These are phyloP conservation scores for Axis porcinus DNA, from an alignment of 2,113 vertebrate genomes.

Conservation along the genomic window DNA sequence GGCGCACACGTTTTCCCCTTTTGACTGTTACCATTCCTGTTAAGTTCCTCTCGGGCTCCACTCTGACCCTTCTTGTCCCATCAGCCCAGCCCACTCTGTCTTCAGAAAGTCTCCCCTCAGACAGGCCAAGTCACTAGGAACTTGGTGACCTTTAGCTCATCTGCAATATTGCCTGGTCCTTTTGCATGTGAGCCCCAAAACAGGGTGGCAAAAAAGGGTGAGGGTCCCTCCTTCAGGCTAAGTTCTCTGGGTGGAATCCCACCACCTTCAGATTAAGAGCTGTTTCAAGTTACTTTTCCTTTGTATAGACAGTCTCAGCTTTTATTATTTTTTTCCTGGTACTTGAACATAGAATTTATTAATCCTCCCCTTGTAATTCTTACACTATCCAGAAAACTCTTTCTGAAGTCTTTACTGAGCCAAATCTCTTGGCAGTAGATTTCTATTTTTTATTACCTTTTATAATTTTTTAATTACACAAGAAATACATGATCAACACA, in stretches of 20 bases:
- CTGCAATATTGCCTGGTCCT: too few relatives aligned
- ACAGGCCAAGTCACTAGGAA: not conserved
- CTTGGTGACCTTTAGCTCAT: not conserved
- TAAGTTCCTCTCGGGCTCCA: not conserved
- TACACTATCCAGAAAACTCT: not conserved
- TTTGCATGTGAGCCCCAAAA: not conserved
- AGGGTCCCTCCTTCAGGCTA: not conserved
- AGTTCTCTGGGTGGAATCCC: not conserved
- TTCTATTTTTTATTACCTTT: slow-evolving; percentile 35
- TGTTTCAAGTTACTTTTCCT: not conserved
- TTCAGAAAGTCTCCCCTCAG: not conserved
- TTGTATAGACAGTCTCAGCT: not conserved
- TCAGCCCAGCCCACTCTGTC: accelerated
- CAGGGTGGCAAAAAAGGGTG: too few relatives aligned
- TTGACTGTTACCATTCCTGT: not conserved
- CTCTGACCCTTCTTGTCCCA: not conserved
- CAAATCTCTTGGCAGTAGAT: not conserved
- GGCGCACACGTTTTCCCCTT: not conserved
- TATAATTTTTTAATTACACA: slow-evolving; percentile 27
- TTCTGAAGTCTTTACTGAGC: slow-evolving; percentile 5
- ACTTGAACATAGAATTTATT: not conserved
- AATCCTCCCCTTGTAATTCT: not conserved
- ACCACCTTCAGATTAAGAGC: not conserved
- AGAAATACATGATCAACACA: not conserved
- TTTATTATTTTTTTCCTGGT: not conserved